A percentile compares a stretch with the other conserved stretches of the same genome.
phyloP scores from a whole-genome alignment of 2,797 vertebrate genomes.

The Leptodactylus fallax region DNA sequence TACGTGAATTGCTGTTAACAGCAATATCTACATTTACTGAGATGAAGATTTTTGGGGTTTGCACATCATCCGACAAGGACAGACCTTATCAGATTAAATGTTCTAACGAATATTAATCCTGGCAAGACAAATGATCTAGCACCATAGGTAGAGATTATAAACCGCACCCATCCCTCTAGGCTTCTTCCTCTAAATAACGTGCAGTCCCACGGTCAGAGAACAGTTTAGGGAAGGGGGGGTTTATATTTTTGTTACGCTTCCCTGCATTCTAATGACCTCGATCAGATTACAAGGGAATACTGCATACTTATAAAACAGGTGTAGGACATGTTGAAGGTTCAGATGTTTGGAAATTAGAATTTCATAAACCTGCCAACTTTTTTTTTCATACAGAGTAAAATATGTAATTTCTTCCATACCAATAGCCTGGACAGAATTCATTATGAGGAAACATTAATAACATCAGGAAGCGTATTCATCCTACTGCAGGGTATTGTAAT shows the following conservation, averaged over 20 bases:
- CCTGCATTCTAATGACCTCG: neutral
- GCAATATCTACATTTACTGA: neutral
- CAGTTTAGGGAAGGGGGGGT: neutral
- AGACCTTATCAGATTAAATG: neutral
- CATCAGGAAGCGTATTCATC: neutral
- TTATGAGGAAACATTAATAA: neutral
- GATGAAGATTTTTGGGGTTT: neutral
- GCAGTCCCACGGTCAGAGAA: neutral
- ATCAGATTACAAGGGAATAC: conserved; percentile 1
- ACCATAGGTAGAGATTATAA: neutral
- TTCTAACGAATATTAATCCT: neutral
- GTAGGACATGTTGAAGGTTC: neutral
- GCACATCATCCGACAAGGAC: neutral
- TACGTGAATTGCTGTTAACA: neutral
- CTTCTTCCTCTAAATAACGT: neutral
- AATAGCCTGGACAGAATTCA: neutral
- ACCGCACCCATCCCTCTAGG: neutral
- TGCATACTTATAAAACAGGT: neutral
- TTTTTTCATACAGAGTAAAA: neutral
- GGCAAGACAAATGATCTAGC: neutral
- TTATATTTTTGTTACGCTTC: neutral
- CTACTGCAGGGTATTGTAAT: neutral
- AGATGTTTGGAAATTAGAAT: neutral
- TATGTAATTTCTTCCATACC: neutral
- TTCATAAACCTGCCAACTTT: neutral